A percentile compares a stretch with the other conserved stretches of the same genome.
Conservation (phyloP, 2,113 vertebrate genomes). For the Nothobranchius kuhntae region DNA sequence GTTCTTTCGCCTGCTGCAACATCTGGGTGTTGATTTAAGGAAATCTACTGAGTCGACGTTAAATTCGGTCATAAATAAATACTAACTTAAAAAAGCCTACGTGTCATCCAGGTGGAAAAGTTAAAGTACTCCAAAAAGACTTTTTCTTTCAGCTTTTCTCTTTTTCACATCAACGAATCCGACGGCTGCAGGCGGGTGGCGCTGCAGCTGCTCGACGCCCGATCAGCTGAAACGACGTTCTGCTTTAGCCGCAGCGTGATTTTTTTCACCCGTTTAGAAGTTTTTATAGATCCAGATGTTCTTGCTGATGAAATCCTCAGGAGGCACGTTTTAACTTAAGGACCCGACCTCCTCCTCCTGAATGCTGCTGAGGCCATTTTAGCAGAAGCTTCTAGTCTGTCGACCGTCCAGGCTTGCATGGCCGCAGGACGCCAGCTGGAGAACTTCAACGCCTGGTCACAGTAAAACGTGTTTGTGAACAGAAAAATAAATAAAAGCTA, state of each 20-base stretch:
- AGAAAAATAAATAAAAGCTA: constrained; percentile 70
- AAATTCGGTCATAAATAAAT: constrained; percentile 12
- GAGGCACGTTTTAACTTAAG: constrained; percentile 59
- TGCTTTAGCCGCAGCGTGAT: constrained; percentile 16
- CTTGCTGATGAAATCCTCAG: constrained; percentile 29
- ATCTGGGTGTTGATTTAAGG: constrained; percentile 31
- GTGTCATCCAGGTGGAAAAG: background rate
- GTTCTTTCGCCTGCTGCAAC: constrained; percentile 21
- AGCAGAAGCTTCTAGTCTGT: constrained; percentile 55
- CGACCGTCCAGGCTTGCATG: constrained; percentile 35
- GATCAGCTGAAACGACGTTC: background rate
- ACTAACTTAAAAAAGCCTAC: constrained; percentile 29
- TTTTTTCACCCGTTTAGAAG: constrained; percentile 2
- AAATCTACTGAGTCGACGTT: constrained; percentile 32
- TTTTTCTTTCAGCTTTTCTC: constrained; percentile 32
- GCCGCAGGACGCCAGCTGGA: constrained; percentile 58
- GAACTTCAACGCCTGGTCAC: constrained; percentile 70
- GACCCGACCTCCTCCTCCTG: constrained; percentile 38
- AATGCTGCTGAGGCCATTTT: constrained; percentile 58
- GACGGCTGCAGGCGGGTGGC: constrained; percentile 19
- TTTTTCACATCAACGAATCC: constrained; percentile 18
- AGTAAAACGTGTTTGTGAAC: constrained; percentile 70
- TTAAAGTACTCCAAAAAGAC: constrained; percentile 37
- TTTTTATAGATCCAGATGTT: constrained; percentile 15
- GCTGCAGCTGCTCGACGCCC: constrained; percentile 33